These are phyloP conservation scores for Nomada goodeniana DNA, from an alignment of 2,888 invertebrate species.

Conservation along the genomic window DNA sequence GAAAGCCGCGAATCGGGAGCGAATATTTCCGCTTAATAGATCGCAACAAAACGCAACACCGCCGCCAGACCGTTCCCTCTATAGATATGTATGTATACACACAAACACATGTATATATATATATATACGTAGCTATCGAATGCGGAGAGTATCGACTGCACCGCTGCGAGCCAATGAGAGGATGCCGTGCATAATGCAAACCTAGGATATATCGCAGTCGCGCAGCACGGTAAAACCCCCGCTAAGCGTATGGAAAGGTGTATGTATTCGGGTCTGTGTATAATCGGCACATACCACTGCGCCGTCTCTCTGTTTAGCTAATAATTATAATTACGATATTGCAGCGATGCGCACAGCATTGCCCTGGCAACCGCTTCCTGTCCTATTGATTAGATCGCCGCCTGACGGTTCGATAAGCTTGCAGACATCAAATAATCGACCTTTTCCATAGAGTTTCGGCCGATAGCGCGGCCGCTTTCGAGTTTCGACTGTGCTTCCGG, in stretches of 20 bases:
- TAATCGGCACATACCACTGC: conserved; percentile 11
- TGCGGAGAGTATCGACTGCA: conserved; percentile 76
- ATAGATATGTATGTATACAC: conserved; percentile 53
- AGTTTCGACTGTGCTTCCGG: conserved; percentile 29
- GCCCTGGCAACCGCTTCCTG: conserved; percentile 64
- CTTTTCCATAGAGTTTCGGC: conserved; percentile 40
- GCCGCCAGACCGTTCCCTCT: conserved; percentile 55
- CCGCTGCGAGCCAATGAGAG: conserved; percentile 76
- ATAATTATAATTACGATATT: conserved; percentile 78
- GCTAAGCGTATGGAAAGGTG: conserved; percentile 50
- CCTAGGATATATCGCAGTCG: conserved; percentile 74
- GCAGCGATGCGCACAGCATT: conserved; percentile 62
- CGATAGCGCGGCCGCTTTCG: conserved; percentile 4
- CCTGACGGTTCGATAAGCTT: conserved; percentile 65
- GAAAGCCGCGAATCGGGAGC: conserved; percentile 48
- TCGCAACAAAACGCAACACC: conserved; percentile 75
- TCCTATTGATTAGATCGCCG: conserved; percentile 73
- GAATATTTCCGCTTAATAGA: conserved; percentile 78
- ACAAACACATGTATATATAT: too few species aligned
- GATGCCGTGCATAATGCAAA: conserved; percentile 77
- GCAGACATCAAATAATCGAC: conserved; percentile 63
- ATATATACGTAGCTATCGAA: conserved; percentile 66
- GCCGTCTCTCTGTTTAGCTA: conserved; percentile 71
- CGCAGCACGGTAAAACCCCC: conserved; percentile 62
- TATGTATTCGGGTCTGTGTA: conserved; percentile 31